A percentile compares a stretch with the other conserved stretches of the same genome.
Evolutionary conservation across 1,140 invertebrate genomes (phyloP).

Genomic region (Neotoxoptera formosana): DNA sequence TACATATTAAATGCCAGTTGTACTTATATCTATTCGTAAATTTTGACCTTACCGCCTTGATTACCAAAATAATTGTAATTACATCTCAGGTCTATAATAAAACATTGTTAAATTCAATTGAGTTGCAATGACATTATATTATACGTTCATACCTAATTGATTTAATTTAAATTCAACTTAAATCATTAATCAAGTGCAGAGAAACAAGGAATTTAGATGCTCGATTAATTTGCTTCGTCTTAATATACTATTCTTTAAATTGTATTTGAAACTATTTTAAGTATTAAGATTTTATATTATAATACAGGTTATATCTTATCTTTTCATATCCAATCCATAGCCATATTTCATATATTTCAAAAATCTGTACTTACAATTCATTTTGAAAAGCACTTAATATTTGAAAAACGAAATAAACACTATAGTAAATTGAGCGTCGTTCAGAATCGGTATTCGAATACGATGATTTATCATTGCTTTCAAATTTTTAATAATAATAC

Average conservation of each 20-base stretch:
- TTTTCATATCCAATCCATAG: not conserved
- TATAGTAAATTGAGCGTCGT: not conserved
- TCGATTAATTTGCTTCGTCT: too few species aligned
- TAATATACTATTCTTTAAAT: not conserved
- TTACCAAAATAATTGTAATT: not conserved
- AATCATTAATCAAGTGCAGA: not conserved
- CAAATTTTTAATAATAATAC: not conserved
- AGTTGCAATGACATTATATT: not conserved
- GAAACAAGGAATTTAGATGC: too few species aligned
- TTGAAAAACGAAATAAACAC: not conserved
- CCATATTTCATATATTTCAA: not conserved
- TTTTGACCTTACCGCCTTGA: not conserved
- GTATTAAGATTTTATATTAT: not conserved
- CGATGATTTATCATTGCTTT: not conserved
- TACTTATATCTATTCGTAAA: not conserved
- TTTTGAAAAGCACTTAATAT: not conserved
- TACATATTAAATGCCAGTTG: not conserved
- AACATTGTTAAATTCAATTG: not conserved
- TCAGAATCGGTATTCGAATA: not conserved
- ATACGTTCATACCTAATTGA: not conserved
- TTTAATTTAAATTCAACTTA: not conserved
- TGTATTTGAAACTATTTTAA: not conserved
- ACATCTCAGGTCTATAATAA: not conserved
- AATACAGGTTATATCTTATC: not conserved
- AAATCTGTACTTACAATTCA: not conserved